A percentile compares a stretch with the other conserved stretches of the same genome.
Conservation (phyloP, 1,140 invertebrate genomes). For the Drosophila busckii region DNA sequence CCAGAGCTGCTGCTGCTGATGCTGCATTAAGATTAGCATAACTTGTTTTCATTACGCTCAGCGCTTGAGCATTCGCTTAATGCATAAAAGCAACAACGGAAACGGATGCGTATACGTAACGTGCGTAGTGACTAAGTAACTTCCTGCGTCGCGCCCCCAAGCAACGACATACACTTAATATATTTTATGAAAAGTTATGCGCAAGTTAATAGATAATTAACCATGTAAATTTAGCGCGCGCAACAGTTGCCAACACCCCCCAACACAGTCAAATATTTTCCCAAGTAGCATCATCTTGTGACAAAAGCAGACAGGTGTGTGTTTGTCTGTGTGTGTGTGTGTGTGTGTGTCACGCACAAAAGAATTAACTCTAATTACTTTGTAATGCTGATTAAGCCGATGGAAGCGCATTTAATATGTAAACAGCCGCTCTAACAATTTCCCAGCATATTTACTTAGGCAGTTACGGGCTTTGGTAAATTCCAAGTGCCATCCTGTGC, state of each 20-base stretch:
- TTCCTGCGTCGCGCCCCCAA: no score
- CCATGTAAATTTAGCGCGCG: conserved; percentile 68
- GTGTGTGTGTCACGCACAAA: conserved; percentile 44
- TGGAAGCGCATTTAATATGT: conserved; percentile 70
- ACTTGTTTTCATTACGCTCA: conserved; percentile 44
- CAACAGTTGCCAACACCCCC: conserved; percentile 64
- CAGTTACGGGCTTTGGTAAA: background rate
- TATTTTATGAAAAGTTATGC: conserved; percentile 73
- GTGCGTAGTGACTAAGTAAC: no score
- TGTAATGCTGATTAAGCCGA: conserved; percentile 73
- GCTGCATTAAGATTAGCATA: conserved; percentile 62
- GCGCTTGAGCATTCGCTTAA: conserved; percentile 31
- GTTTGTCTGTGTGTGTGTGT: background rate
- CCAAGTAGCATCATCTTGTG: conserved; percentile 25
- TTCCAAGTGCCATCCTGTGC: background rate
- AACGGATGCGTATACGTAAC: conserved; percentile 55
- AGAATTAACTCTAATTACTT: conserved; percentile 76
- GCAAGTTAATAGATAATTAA: conserved; percentile 75
- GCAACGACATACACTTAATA: conserved; percentile 13
- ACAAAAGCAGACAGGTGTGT: conserved; percentile 6
- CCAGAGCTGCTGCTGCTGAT: conserved; percentile 39
- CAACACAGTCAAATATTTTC: conserved; percentile 42
- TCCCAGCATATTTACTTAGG: conserved; percentile 59
- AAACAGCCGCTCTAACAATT: conserved; percentile 63
- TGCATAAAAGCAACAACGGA: conserved; percentile 34